Conservation (phyloP, 2,113 vertebrate genomes). For the Pelecanoides urinatrix region DNA sequence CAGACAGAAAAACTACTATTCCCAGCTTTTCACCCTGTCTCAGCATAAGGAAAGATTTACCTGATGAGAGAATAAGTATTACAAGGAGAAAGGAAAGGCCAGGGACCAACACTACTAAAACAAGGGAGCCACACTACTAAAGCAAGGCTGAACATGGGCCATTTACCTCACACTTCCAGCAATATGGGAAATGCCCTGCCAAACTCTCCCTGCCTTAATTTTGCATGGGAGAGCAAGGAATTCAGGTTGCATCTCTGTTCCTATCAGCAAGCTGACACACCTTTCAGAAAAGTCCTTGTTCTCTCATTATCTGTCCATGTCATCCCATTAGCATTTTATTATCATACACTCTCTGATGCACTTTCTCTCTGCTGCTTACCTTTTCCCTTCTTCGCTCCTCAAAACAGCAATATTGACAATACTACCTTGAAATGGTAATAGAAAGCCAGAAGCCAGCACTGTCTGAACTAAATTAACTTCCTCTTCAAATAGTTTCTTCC, state of each 20-base stretch:
- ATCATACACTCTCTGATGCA: not conserved
- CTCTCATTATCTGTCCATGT: not conserved
- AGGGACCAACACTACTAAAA: not conserved
- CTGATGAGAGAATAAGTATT: not conserved
- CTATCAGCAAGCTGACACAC: not conserved
- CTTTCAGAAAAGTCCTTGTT: not conserved
- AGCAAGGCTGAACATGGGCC: fast-evolving
- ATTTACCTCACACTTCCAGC: not conserved
- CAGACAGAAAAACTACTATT: not conserved
- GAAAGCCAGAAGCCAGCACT: not conserved
- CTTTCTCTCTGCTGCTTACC: not conserved
- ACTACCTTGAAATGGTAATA: not conserved
- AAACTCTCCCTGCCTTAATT: not conserved
- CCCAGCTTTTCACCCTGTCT: not conserved
- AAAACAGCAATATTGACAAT: not conserved
- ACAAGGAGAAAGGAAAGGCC: not conserved
- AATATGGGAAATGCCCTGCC: not conserved
- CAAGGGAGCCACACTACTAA: not conserved
- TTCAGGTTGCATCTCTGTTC: not conserved
- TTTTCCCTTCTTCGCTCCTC: not conserved
- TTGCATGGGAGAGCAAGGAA: not conserved
- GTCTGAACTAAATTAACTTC: not conserved
- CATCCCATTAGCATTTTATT: not conserved
- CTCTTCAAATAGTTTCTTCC: not conserved
- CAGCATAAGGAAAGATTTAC: not conserved